A percentile compares a stretch with the other conserved stretches of the same genome.
phyloP scores from a whole-genome alignment of 2,113 vertebrate genomes.

The Pluvialis apricaria region DNA sequence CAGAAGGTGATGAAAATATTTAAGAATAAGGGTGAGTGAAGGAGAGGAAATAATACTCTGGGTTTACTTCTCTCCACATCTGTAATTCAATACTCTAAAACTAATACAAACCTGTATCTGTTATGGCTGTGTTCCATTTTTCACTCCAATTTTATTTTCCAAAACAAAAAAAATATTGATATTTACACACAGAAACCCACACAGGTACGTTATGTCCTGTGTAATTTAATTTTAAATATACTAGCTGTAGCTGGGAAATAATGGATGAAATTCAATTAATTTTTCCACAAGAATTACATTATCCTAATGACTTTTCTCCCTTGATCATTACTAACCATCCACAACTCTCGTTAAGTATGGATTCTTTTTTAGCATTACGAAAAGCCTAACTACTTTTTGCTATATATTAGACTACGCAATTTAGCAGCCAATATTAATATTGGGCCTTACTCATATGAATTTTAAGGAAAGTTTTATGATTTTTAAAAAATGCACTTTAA shows the following conservation, averaged over 20 bases:
- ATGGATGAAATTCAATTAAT: background rate
- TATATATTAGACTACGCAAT: background rate
- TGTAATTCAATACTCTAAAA: background rate
- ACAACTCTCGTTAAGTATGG: background rate
- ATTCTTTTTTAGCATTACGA: background rate
- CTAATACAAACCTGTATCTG: background rate
- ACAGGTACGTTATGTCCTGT: background rate
- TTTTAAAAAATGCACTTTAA: background rate
- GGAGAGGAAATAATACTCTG: background rate
- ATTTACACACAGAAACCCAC: background rate
- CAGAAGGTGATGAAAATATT: background rate
- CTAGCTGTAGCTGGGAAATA: background rate
- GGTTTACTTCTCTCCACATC: background rate
- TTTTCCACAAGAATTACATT: background rate
- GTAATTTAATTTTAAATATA: background rate
- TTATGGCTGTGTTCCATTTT: background rate
- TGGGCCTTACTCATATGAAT: background rate
- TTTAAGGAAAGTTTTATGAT: background rate
- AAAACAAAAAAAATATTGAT: background rate
- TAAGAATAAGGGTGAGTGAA: background rate
- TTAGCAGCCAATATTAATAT: background rate
- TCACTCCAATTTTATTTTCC: background rate
- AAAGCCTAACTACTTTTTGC: background rate
- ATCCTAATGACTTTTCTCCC: background rate
- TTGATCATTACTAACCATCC: background rate